phyloP scores from a whole-genome alignment of 2,113 vertebrate species.

The Peromyscus californicus region DNA sequence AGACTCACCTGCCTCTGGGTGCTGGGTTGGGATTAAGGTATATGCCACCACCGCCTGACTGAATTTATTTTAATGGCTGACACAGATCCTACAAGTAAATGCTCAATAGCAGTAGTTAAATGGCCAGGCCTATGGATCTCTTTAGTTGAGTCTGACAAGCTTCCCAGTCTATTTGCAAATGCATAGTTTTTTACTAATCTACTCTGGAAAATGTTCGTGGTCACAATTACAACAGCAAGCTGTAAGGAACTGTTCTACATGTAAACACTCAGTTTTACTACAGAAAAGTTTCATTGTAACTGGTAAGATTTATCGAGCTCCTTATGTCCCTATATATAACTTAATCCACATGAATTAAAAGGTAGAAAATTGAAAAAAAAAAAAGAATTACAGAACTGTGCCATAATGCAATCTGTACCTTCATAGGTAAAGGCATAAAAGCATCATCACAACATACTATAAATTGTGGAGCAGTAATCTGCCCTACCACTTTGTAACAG shows the following conservation, averaged over 20 bases:
- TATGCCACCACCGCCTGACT: not conserved
- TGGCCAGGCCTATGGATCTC: not conserved
- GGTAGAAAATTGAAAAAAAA: conserved; percentile 17
- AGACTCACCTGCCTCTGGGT: not conserved
- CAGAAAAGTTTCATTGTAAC: not conserved
- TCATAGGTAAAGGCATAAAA: conserved; percentile 49
- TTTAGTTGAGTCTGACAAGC: not conserved
- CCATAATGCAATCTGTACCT: not conserved
- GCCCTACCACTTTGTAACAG: not conserved
- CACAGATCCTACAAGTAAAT: not conserved
- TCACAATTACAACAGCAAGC: conserved; percentile 46
- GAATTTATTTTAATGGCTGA: not conserved
- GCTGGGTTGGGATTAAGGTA: not conserved
- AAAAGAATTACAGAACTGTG: conserved; percentile 39
- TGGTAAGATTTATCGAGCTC: conserved; percentile 20
- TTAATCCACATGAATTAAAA: conserved; percentile 57
- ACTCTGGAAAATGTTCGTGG: conserved; percentile 34
- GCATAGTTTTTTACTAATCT: conserved; percentile 32
- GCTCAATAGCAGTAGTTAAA: not conserved
- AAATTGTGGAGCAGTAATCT: not conserved
- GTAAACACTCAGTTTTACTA: conserved; percentile 41
- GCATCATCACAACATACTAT: not conserved
- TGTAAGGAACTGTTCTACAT: not conserved
- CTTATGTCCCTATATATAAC: not conserved
- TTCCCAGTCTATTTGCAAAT: not conserved